Percentiles rank a stretch among this genome's conserved stretches.
phyloP scores from a whole-genome alignment of 2,888 invertebrate species.

The Sicus ferrugineus region DNA sequence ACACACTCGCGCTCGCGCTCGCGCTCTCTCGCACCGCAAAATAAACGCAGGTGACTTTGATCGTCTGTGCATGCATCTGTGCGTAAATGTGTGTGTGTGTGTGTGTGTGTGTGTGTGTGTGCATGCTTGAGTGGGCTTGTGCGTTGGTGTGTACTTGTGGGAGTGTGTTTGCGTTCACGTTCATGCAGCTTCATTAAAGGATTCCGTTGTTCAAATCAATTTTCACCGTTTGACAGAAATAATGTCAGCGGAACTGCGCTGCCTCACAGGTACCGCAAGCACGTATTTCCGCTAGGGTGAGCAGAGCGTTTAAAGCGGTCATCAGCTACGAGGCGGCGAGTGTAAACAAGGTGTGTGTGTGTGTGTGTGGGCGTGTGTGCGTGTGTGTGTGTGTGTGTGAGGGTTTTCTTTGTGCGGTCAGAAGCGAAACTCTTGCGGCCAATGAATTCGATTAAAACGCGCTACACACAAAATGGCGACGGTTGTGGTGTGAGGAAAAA shows the following conservation, averaged over 20 bases:
- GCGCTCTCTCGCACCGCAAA: no score
- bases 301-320: background rate
- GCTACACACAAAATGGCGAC: background rate
- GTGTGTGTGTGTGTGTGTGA: background rate
- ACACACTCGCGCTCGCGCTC: no score
- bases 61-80: no score
- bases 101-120: no score
- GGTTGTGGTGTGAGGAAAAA: background rate
- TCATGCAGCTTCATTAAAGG: background rate
- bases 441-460: background rate
- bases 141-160: background rate
- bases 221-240: conserved; percentile 10
- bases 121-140: no score
- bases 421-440: background rate
- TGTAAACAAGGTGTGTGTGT: background rate
- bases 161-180: background rate
- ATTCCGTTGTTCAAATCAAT: conserved; percentile 4
- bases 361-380: background rate
- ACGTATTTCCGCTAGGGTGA: background rate
- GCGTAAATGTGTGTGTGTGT: no score
- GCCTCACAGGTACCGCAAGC: background rate
- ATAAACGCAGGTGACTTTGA: no score
- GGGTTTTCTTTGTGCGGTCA: background rate
- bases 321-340: background rate
- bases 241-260: background rate